phyloP scores from a whole-genome alignment of 1,140 invertebrate species.

The Pogonognathellus flavescens region DNA sequence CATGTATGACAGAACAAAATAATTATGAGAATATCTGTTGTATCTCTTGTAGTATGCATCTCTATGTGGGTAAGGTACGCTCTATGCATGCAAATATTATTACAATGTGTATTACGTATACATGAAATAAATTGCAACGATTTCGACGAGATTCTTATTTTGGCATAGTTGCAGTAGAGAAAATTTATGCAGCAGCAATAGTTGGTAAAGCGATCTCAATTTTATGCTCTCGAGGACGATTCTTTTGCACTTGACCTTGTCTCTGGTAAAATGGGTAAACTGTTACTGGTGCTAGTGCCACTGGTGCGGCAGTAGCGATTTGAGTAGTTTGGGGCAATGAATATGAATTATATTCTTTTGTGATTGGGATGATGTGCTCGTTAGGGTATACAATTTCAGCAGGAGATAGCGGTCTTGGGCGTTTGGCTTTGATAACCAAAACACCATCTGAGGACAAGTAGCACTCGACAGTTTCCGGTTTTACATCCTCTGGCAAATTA shows the following conservation, averaged over 20 bases:
- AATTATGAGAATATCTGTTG: no score
- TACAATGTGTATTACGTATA: no score
- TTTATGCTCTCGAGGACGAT: slow-evolving; percentile 22
- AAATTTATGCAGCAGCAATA: background rate
- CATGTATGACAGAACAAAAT: no score
- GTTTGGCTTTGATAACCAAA: slow-evolving; percentile 78
- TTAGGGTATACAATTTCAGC: slow-evolving; percentile 26
- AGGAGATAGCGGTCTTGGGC: slow-evolving; percentile 21
- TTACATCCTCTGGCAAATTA: slow-evolving; percentile 72
- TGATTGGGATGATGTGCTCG: slow-evolving; percentile 39
- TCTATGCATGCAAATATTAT: no score
- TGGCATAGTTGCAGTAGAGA: background rate
- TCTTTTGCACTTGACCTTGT: background rate
- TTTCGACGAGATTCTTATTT: background rate
- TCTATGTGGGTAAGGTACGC: no score
- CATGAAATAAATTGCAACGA: no score
- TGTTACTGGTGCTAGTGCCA: no score
- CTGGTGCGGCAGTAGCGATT: background rate
- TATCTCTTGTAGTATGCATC: no score
- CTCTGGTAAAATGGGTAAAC: background rate
- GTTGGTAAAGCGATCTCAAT: slow-evolving; percentile 15
- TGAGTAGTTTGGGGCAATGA: background rate
- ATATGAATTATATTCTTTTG: slow-evolving; percentile 22
- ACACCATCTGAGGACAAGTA: slow-evolving; percentile 82
- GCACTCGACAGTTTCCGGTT: slow-evolving; percentile 75